Evolutionary conservation across 2,113 vertebrate species (phyloP), one percentile per base, ranked within the genome.

Genomic region (Apteryx owenii): DNA sequence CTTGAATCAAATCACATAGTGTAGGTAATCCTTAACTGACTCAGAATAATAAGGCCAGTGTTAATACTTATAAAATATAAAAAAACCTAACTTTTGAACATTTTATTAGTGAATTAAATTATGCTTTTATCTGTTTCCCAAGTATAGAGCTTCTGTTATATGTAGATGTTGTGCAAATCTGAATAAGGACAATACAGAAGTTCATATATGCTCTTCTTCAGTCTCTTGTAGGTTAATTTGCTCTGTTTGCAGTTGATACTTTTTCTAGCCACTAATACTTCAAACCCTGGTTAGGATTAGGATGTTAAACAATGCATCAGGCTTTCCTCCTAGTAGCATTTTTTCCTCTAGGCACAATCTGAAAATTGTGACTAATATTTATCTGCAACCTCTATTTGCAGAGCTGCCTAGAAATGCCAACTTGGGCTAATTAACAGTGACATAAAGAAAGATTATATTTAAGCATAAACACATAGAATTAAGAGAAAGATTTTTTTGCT

Each of bases 361-460:
- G 70, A 90, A 84, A 90, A 84, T 17, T 81, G 10, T 76, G 42
- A 71, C 80, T 90, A 64, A 69, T 86, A 89, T 36, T 65, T 90
- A 26, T 69, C 69, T 61, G 28, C 61, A 92, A 28, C 77, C 65
- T 87, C 81, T 16, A 3, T 90, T 79, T 89, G 36, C 53, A 72
- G 94, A 89, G 69, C 83, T 62, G 51, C 48, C 65, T n/a, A 84
- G 72, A 96, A 93, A 89, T 66, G 53, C 64, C 81, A 87, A 53
- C 66, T 58, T 38, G 18, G 54, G 2, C 1, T 66, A 80, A 95
- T 89, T 87, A 93, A 84, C 40, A 77, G 58, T 65, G 58, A 48
- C 84, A 79, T 69, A 85, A 89, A 76, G 69, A 87, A 89, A 80
- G 53, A 89, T 89, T 80, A 64, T 1, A 16, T 84, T 71, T 94